These are phyloP conservation scores for Tiliacea citrago DNA, from an alignment of 2,888 invertebrate genomes.

Conservation along the genomic window DNA sequence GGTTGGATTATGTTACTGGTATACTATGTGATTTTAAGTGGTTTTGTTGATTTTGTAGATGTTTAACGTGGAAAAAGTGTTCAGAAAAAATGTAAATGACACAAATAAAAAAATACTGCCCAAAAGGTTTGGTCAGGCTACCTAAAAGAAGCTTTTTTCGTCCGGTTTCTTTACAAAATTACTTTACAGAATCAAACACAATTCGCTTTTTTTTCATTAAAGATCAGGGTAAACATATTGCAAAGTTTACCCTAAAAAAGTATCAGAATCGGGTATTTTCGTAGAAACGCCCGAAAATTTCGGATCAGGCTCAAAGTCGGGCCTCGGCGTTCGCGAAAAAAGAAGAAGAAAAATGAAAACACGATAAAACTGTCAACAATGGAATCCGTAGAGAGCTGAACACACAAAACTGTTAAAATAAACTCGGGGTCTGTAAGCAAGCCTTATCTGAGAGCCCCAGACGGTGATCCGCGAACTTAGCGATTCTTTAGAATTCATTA, in stretches of 20 bases:
- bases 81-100: background rate
- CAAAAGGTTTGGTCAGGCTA: background rate
- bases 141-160: background rate
- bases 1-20: too few relatives aligned
- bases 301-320: constrained; percentile 19
- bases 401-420: constrained; percentile 76
- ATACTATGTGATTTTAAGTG: too few relatives aligned
- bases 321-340: constrained; percentile 32
- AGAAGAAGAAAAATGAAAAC: constrained; percentile 44
- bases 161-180: background rate
- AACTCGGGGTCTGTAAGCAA: constrained; percentile 78
- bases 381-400: constrained; percentile 68
- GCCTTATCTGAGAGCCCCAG: constrained; percentile 80
- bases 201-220: constrained; percentile 26
- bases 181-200: constrained; percentile 1
- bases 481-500: constrained; percentile 66
- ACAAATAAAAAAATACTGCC: background rate
- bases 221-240: constrained; percentile 34
- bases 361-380: constrained; percentile 74
- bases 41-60: too few relatives aligned
- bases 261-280: constrained; percentile 29
- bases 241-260: constrained; percentile 30
- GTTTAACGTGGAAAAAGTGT: background rate
- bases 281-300: constrained; percentile 24
- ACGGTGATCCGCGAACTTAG: constrained; percentile 74